Evolutionary conservation across 2,888 invertebrate genomes (phyloP).

Genomic region (Megamerina dolium): DNA sequence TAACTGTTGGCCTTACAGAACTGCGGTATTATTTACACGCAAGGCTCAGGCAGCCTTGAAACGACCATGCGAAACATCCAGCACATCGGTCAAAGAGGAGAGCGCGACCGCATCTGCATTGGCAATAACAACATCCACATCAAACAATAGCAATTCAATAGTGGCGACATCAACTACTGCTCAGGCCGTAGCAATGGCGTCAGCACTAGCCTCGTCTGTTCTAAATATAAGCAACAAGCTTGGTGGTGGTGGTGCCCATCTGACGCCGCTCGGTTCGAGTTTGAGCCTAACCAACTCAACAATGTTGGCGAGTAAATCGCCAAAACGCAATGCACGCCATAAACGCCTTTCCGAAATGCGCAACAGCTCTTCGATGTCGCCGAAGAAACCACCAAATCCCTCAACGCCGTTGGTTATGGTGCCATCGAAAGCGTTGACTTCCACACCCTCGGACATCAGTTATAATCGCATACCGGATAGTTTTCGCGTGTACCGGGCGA

Average conservation of each 20-base stretch:
- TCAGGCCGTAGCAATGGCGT: conserved; percentile 26
- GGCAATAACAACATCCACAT: conserved; percentile 24
- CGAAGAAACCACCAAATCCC: conserved; percentile 42
- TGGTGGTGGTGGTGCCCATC: conserved; percentile 21
- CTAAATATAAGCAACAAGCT: conserved; percentile 33
- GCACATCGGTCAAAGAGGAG: conserved; percentile 41
- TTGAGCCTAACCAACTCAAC: conserved; percentile 23
- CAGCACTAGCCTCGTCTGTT: conserved; percentile 28
- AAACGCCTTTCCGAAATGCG: conserved; percentile 39
- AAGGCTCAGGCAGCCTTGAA: conserved; percentile 60
- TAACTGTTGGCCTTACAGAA: too few species aligned
- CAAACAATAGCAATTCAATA: conserved; percentile 27
- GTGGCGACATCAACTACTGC: conserved; percentile 19
- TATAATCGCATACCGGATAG: conserved; percentile 51
- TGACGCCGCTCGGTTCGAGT: conserved; percentile 22
- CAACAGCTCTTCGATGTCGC: conserved; percentile 39
- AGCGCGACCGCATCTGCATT: conserved; percentile 28
- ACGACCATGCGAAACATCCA: conserved; percentile 39
- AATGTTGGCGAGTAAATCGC: conserved; percentile 35
- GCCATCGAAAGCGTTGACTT: conserved; percentile 1
- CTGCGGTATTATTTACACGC: conserved; percentile 71
- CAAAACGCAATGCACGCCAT: conserved; percentile 42
- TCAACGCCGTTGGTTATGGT: conserved; percentile 14
- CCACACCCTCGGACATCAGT: conserved; percentile 17
- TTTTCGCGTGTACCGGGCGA: conserved; percentile 54